A percentile compares a stretch with the other conserved stretches of the same genome.
Evolutionary conservation across 2,113 vertebrate species (phyloP).

Genomic region (Chaetura pelagica): DNA sequence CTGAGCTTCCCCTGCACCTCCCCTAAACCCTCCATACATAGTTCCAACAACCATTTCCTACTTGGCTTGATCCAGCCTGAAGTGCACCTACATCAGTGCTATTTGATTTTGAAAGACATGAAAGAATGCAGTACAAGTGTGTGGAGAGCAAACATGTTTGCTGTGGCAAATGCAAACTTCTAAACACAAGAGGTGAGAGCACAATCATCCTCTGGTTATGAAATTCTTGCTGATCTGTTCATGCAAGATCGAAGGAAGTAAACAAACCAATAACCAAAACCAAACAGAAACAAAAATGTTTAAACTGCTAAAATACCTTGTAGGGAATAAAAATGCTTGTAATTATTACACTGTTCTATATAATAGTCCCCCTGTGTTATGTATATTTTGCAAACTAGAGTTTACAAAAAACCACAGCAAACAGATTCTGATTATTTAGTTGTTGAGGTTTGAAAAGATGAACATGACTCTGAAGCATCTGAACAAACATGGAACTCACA

Average conservation of each 20-base stretch:
- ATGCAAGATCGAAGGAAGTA: not conserved
- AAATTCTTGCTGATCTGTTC: not conserved
- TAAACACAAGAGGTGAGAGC: slow-evolving; percentile 6
- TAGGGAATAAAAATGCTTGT: slow-evolving; percentile 13
- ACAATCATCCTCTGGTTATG: not conserved
- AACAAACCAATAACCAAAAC: not conserved
- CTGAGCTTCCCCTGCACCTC: not conserved
- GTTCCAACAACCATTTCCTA: not conserved
- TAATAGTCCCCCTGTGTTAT: slow-evolving; percentile 3
- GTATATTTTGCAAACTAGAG: slow-evolving; percentile 17
- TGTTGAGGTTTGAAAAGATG: slow-evolving; percentile 26
- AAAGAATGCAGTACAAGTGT: not conserved
- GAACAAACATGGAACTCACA: not conserved
- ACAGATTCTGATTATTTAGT: slow-evolving; percentile 48
- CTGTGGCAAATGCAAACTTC: not conserved
- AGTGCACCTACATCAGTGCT: not conserved
- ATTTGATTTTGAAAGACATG: slow-evolving; percentile 4
- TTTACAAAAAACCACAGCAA: not conserved
- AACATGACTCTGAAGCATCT: slow-evolving; percentile 31
- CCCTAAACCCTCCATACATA: not conserved
- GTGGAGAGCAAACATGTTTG: not conserved
- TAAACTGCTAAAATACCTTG: not conserved
- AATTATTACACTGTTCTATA: not conserved
- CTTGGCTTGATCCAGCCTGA: not conserved
- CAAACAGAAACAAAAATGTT: not conserved